Base-by-base conservation (phyloP, 2,113 vertebrate genomes). In the Protomyctophum bolini region DNA sequence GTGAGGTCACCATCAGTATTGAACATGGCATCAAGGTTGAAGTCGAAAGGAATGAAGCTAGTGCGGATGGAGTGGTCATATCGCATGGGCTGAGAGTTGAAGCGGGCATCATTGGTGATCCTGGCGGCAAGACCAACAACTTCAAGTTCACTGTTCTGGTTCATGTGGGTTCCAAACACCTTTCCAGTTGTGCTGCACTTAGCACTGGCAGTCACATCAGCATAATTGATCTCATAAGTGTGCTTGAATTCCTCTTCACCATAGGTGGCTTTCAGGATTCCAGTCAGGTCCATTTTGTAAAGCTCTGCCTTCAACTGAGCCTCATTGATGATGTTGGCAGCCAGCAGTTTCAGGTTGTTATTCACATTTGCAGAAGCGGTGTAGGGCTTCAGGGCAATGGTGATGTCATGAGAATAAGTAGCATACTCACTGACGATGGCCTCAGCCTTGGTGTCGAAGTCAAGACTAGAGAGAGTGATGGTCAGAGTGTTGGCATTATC, bases 121-220 rank as follows among this genome's bases (percentile, higher is more conserved):
- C 90, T 91, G 28, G 94, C 94, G 75, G 93, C 89, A 59, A 98
- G 90, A 52, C 97, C 96, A 0, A 92, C 76, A 60, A 96, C 66
- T 55, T 95, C 91, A 10, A 96, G 60, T 70, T 91, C 94, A 10
- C 94, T 80, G 76, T 93, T 91, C 14, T 98, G 95, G 67, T 47
- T 95, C 65, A 97, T 84, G 45, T 95, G 91, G 54, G 88, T 28
- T 0, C 92, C 95, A 73, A 91, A 84, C 58, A 96, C 12, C 33
- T 93, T 97, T 63, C 93, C 96, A 2, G 87, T 75, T 0, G 95
- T 96, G 81, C 94, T 94, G 76, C 94, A 94, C 83, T 96, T 96
- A 51, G 92, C 89, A 52, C 87, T 94, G 59, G 91, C 92, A 0
- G 85, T 80, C 80, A 95, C 72, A 70, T 94, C 94, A 58, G 89